These are phyloP conservation scores for Chiropotes sagulatus DNA, from an alignment of 2,797 vertebrate species.

Conservation along the genomic window DNA sequence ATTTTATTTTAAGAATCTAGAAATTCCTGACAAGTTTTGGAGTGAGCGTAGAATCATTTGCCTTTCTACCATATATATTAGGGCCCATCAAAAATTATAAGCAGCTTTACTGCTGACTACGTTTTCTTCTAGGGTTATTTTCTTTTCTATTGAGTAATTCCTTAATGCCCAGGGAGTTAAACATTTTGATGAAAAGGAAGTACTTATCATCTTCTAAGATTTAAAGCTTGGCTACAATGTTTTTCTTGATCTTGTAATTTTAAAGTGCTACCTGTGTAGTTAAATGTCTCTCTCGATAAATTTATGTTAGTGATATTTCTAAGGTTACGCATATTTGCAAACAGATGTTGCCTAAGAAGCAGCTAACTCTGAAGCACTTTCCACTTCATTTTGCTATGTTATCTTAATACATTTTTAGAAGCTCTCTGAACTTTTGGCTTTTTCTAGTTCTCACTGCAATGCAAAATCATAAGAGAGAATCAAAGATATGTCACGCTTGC, in stretches of 20 bases:
- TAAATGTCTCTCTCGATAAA: constrained; percentile 17
- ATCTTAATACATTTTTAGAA: neutral
- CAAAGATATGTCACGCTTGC: neutral
- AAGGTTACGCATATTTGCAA: constrained; percentile 23
- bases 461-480: neutral
- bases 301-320: constrained; percentile 48
- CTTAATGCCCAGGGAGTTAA: constrained; percentile 31
- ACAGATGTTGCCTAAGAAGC: neutral
- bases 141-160: constrained; percentile 53
- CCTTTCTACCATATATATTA: neutral
- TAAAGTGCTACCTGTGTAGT: constrained; percentile 33
- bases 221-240: neutral
- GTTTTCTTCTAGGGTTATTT: constrained; percentile 1
- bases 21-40: neutral
- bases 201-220: neutral
- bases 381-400: neutral
- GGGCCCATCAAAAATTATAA: neutral
- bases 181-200: constrained; percentile 32
- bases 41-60: neutral
- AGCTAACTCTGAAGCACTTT: neutral
- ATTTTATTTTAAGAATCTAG: neutral
- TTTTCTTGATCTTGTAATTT: constrained; percentile 35
- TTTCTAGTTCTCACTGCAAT: neutral
- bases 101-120: neutral
- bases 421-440: neutral